A percentile compares a stretch with the other conserved stretches of the same genome.
Conservation (phyloP, 2,888 invertebrate species). For the Amphimallon solstitiale region DNA sequence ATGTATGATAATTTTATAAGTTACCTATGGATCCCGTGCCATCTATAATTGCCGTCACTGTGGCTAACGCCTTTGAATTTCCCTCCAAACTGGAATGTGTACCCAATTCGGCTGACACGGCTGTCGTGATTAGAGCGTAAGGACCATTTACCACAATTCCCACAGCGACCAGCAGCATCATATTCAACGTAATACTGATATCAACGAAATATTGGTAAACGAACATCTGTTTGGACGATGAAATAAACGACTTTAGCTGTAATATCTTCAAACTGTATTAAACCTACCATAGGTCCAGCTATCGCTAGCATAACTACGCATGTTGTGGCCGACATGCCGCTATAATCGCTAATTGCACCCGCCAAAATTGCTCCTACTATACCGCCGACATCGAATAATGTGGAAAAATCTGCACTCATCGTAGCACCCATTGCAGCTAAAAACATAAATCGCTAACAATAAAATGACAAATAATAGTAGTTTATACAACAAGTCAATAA, state of each 20-base stretch:
- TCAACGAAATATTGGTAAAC: constrained; percentile 81
- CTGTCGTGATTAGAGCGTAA: constrained; percentile 95
- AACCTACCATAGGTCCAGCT: constrained; percentile 82
- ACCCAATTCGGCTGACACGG: constrained; percentile 94
- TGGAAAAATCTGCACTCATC: constrained; percentile 80
- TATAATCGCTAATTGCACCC: constrained; percentile 85
- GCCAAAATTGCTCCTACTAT: constrained; percentile 89
- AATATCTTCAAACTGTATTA: background rate
- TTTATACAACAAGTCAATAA: too few species aligned
- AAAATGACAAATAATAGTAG: too few species aligned
- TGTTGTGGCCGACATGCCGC: constrained; percentile 86
- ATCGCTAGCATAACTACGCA: constrained; percentile 83
- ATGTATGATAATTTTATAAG: too few species aligned
- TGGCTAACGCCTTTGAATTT: constrained; percentile 89
- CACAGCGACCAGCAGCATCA: constrained; percentile 75
- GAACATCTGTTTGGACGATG: constrained; percentile 70
- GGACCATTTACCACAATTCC: constrained; percentile 95
- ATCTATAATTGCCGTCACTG: constrained; percentile 97
- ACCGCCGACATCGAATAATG: constrained; percentile 90
- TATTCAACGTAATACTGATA: constrained; percentile 69
- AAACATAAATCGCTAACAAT: too few species aligned
- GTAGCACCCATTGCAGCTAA: constrained; percentile 75
- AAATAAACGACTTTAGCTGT: too few species aligned
- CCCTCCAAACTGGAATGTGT: constrained; percentile 86
- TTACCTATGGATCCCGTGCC: constrained; percentile 91